A percentile compares a stretch with the other conserved stretches of the same genome.
Conservation (phyloP, 2,113 vertebrate species). For the Platysternon megacephalum region DNA sequence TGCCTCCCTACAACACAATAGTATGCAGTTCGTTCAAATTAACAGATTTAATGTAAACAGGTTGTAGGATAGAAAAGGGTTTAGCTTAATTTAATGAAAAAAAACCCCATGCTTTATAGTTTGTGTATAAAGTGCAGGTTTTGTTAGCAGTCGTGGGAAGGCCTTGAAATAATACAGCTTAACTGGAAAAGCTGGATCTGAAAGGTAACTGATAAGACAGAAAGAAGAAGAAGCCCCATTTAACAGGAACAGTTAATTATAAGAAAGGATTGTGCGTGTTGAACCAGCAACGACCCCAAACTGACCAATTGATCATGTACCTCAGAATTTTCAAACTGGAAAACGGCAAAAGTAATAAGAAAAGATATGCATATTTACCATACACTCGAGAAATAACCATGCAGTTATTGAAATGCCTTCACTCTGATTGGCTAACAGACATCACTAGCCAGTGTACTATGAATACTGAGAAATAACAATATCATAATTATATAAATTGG, state of each 20-base stretch:
- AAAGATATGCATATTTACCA: neutral
- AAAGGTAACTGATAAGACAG: neutral
- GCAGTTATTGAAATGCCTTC: neutral
- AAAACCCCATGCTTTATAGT: neutral
- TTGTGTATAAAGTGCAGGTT: neutral
- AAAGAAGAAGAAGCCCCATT: neutral
- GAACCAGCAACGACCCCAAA: neutral
- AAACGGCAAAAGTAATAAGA: neutral
- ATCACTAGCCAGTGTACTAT: neutral
- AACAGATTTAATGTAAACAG: neutral
- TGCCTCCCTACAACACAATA: neutral
- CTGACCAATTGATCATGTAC: neutral
- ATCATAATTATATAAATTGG: neutral
- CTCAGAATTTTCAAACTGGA: neutral
- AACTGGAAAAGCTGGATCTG: neutral
- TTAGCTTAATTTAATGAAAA: neutral
- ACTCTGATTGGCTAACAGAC: accelerated
- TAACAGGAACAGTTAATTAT: neutral
- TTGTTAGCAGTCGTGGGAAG: neutral
- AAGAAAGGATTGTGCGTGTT: neutral
- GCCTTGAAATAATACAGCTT: neutral
- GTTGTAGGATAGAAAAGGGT: neutral
- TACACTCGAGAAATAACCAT: neutral
- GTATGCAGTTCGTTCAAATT: neutral
- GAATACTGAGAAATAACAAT: neutral